These are phyloP conservation scores for Heteronetta atricapilla DNA, from an alignment of 2,113 vertebrate genomes.

Conservation along the genomic window DNA sequence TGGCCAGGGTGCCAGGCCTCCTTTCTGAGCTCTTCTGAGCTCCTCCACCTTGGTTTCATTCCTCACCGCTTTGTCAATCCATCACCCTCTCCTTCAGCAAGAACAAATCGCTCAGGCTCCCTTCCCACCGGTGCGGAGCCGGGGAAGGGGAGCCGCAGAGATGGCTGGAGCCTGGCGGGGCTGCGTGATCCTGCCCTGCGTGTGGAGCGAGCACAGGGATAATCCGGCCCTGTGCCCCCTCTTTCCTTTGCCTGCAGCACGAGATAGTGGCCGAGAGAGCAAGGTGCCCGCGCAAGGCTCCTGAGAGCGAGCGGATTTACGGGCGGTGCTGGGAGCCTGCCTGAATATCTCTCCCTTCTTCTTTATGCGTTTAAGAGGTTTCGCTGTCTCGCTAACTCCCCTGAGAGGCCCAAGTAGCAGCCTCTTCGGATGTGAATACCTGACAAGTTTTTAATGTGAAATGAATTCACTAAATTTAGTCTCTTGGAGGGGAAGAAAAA, in stretches of 20 bases:
- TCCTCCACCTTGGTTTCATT: neutral
- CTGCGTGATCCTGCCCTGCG: neutral
- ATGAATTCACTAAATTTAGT: constrained; percentile 71
- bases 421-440: constrained; percentile 66
- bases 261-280: neutral
- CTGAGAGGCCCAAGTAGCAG: constrained; percentile 47
- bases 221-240: neutral
- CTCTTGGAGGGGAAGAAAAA: neutral
- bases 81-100: neutral
- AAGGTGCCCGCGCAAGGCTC: neutral
- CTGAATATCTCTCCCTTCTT: constrained; percentile 40
- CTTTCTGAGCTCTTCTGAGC: neutral
- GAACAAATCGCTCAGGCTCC: neutral
- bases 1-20: neutral
- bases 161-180: neutral
- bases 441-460: constrained; percentile 73
- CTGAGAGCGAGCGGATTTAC: neutral
- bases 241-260: neutral
- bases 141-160: neutral
- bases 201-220: neutral
- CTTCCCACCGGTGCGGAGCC: neutral
- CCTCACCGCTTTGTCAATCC: neutral
- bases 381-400: constrained; percentile 51
- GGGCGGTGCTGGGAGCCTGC: neutral
- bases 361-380: constrained; percentile 60